Evolutionary conservation across 2,797 vertebrate genomes (phyloP), one percentile per base, ranked within the genome.

Genomic region (Nyctalus aviator): DNA sequence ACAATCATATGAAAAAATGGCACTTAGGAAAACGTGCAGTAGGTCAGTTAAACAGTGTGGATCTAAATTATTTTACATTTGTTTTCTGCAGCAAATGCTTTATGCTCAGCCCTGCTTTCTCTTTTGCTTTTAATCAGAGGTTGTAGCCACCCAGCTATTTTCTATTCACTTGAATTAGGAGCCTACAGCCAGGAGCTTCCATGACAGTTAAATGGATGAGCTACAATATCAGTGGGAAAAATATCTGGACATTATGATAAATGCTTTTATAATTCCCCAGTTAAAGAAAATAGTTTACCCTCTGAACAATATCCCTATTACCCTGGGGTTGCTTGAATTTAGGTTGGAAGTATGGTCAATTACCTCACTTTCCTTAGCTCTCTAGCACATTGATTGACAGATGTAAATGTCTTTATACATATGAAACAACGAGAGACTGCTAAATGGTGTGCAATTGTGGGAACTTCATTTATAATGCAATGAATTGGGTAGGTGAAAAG

Each of bases 191-290:
- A 90, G 27, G 2, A 11, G 3, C n/a, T 50, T 76, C 81, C 37
- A 68, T 95, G 95, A 95, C 95, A 96, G 91, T 94, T 91, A 96
- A 97, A 96, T 94, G 84, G 82, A 97, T 96, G 96, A 92, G 84
- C 84, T 95, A 94, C 25, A 95, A 95, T 92, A 96, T 83, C 73
- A 8, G 57, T 86, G 91, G 94, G 92, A 90, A 96, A 94, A 96
- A 94, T 96, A 95, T 93, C 86, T 96, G 59, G 81, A 91, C 95
- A 93, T 91, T 89, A 95, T 95, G 93, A 96, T 97, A 85, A 94
- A 96, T 95, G 84, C 84, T 96, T 96, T 96, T 96, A 90, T 97
- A 96, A 96, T 96, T 96, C 35, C 50, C 93, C 68, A 48, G 94
- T 96, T 96, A 96, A 96, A 96, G 88, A 76, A 96, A 95, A 93